A percentile compares a stretch with the other conserved stretches of the same genome.
These are phyloP conservation scores for Emmelina monodactyla DNA, from an alignment of 2,888 invertebrate genomes.

Conservation along the genomic window DNA sequence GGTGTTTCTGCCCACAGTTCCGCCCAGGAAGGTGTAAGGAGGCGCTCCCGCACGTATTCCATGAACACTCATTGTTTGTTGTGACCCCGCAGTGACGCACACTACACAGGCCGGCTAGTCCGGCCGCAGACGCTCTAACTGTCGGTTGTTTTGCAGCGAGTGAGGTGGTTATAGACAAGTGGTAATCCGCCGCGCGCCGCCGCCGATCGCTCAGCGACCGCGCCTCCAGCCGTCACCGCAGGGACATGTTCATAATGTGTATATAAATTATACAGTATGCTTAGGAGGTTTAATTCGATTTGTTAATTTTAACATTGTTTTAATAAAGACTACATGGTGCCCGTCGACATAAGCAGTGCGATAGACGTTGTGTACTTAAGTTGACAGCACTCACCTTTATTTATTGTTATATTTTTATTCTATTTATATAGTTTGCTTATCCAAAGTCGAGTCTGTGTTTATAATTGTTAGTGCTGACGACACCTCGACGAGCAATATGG, in stretches of 20 bases:
- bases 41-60: constrained; percentile 58
- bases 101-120: constrained; percentile 49
- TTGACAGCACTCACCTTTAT: constrained; percentile 60
- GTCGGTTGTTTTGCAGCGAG: constrained; percentile 71
- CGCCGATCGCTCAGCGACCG: constrained; percentile 17
- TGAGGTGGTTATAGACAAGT: constrained; percentile 75
- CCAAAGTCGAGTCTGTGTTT: constrained; percentile 62
- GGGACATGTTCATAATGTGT: constrained; percentile 65
- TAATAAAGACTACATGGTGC: constrained; percentile 65
- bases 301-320: constrained; percentile 36
- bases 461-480: constrained; percentile 62
- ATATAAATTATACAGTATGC: constrained; percentile 58
- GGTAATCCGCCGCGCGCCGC: constrained; percentile 48
- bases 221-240: constrained; percentile 29
- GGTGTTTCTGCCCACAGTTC: constrained; percentile 59
- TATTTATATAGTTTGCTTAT: constrained; percentile 62
- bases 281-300: constrained; percentile 51
- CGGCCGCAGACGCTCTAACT: constrained; percentile 45
- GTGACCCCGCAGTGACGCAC: constrained; percentile 66
- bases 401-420: constrained; percentile 64
- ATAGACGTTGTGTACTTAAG: constrained; percentile 65
- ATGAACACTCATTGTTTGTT: constrained; percentile 65
- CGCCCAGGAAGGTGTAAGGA: constrained; percentile 59
- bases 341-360: constrained; percentile 63
- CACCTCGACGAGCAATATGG: constrained; percentile 66